These are phyloP conservation scores for Micoletzkya japonica DNA, from an alignment of 2,888 invertebrate species.

Conservation along the genomic window DNA sequence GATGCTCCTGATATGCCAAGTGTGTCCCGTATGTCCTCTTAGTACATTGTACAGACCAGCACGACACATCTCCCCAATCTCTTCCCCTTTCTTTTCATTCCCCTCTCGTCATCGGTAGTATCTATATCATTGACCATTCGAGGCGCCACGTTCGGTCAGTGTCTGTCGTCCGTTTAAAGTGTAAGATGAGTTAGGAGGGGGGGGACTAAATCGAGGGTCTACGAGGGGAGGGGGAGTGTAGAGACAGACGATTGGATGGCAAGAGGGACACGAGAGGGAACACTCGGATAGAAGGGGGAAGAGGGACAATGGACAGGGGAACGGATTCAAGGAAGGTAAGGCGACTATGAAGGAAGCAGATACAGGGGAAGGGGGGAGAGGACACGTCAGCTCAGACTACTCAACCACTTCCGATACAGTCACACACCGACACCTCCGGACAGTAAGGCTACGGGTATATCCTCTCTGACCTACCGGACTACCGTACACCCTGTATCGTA, in stretches of 20 bases:
- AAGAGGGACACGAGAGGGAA: too few relatives aligned
- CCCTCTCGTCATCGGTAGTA: neutral
- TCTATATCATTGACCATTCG: neutral
- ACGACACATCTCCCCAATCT: neutral
- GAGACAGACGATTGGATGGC: neutral
- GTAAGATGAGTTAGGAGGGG: neutral
- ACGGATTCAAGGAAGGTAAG: too few relatives aligned
- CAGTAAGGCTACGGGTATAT: slow-evolving; percentile 29
- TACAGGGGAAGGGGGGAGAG: too few relatives aligned
- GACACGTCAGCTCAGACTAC: too few relatives aligned
- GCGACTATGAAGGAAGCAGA: too few relatives aligned
- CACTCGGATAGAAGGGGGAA: too few relatives aligned
- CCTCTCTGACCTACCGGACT: too few relatives aligned
- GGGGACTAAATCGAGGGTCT: neutral
- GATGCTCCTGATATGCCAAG: slow-evolving; percentile 9
- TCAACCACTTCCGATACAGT: slow-evolving; percentile 5
- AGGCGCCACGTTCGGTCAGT: too few relatives aligned
- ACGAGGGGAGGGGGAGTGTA: neutral
- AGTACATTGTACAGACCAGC: neutral
- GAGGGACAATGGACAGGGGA: too few relatives aligned
- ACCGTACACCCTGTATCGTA: slow-evolving; percentile 26
- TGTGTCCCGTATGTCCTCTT: neutral
- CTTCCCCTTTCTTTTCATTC: neutral
- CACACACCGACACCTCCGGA: slow-evolving; percentile 12
- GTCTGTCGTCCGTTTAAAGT: neutral